These are phyloP conservation scores for Arizona elegans DNA, from an alignment of 2,113 vertebrate species.

Conservation along the genomic window DNA sequence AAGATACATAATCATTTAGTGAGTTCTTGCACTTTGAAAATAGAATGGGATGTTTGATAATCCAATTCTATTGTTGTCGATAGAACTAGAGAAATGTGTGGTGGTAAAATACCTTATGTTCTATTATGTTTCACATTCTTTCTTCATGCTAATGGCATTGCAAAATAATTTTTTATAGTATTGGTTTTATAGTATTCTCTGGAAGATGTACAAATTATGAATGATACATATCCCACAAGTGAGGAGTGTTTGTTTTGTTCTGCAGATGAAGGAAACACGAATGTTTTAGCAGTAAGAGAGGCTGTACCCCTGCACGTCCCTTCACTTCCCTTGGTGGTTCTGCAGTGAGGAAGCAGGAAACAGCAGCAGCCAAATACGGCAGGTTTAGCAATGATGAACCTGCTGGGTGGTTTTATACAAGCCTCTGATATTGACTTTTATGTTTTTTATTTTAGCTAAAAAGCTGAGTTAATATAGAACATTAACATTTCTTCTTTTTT, in stretches of 20 bases:
- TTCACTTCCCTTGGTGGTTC: constrained; percentile 1
- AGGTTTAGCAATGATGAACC: constrained; percentile 5
- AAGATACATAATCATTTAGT: not conserved
- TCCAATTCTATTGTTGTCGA: not conserved
- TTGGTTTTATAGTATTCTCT: not conserved
- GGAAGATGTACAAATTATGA: not conserved
- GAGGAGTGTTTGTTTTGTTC: not conserved
- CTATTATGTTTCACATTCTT: not conserved
- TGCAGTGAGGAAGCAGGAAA: constrained; percentile 19
- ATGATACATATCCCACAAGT: not conserved
- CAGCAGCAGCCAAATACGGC: constrained; percentile 1
- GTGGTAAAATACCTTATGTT: not conserved
- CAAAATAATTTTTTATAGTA: not conserved
- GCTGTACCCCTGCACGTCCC: not conserved
- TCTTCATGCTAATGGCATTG: not conserved
- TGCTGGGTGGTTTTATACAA: not conserved
- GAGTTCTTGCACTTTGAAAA: not conserved
- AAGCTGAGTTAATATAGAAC: not conserved
- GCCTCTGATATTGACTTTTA: not conserved
- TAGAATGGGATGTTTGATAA: not conserved
- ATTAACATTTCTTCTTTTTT: not conserved
- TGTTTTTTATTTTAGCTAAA: not conserved
- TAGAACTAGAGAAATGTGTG: not conserved
- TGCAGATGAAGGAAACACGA: not conserved
- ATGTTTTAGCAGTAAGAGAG: not conserved